Evolutionary conservation across 2,888 invertebrate species (phyloP).

Genomic region (Erebia aethiops): DNA sequence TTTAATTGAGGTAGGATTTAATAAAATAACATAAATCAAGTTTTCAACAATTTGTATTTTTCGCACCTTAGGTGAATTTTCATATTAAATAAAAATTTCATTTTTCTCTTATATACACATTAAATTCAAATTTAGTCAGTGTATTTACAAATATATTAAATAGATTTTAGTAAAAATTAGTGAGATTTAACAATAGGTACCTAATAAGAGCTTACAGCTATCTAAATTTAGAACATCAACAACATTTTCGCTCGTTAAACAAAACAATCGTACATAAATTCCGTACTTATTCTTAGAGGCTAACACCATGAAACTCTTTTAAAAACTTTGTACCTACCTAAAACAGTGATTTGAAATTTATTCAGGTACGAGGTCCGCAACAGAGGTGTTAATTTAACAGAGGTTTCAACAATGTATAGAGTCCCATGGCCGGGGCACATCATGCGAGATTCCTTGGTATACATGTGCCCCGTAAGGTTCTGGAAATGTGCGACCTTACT

Average conservation of each 20-base stretch:
- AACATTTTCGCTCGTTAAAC: slow-evolving; percentile 77
- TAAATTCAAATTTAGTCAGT: slow-evolving; percentile 82
- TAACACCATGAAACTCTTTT: slow-evolving; percentile 58
- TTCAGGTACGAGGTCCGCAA: slow-evolving; percentile 46
- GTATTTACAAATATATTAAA: slow-evolving; percentile 84
- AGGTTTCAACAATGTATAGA: slow-evolving; percentile 54
- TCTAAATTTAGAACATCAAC: slow-evolving; percentile 79
- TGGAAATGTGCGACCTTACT: no score
- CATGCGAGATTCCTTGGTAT: background rate
- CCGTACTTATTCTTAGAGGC: slow-evolving; percentile 61
- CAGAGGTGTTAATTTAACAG: slow-evolving; percentile 52
- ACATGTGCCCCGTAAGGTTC: no score
- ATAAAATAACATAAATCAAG: slow-evolving; percentile 58
- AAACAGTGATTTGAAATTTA: slow-evolving; percentile 53
- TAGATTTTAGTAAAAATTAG: slow-evolving; percentile 84
- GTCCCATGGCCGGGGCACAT: slow-evolving; percentile 32
- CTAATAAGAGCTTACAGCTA: slow-evolving; percentile 68
- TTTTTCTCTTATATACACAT: slow-evolving; percentile 81
- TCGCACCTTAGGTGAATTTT: slow-evolving; percentile 78
- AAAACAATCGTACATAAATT: slow-evolving; percentile 67
- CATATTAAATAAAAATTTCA: slow-evolving; percentile 79
- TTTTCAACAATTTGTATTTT: slow-evolving; percentile 82
- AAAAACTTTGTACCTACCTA: slow-evolving; percentile 52
- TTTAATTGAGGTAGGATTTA: slow-evolving; percentile 15
- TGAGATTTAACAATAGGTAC: slow-evolving; percentile 83